These are phyloP conservation scores for Paramormyrops kingsleyae DNA, from an alignment of 2,113 vertebrate genomes.

Conservation along the genomic window DNA sequence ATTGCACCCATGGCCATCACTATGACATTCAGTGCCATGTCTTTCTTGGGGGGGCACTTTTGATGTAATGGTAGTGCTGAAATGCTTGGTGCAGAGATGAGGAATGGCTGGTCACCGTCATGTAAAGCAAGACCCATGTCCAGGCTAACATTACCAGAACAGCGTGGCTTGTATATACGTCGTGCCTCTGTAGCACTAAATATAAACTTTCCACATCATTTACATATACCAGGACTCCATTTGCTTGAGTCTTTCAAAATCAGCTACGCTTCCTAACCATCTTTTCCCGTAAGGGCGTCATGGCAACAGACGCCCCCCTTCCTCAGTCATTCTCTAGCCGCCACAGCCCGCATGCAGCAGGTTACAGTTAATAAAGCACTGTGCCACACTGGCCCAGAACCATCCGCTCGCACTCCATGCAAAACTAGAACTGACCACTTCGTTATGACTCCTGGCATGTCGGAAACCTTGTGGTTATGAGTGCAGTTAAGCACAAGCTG, in stretches of 20 bases:
- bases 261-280: not conserved
- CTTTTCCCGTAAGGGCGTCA: not conserved
- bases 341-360: not conserved
- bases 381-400: not conserved
- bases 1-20: not conserved
- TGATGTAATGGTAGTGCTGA: not conserved
- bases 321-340: not conserved
- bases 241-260: conserved; percentile 8
- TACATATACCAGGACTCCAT: conserved; percentile 2
- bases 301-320: not conserved
- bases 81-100: not conserved
- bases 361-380: not conserved
- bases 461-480: not conserved
- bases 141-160: not conserved
- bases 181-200: not conserved
- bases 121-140: not conserved
- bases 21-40: not conserved
- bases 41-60: not conserved
- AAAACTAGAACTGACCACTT: not conserved
- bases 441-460: not conserved
- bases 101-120: not conserved
- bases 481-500: not conserved
- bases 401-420: not conserved
- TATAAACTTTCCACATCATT: conserved; percentile 1
- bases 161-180: not conserved